Percentiles rank a stretch among this genome's conserved stretches.
Evolutionary conservation across 2,113 vertebrate genomes (phyloP).

Genomic region (Muntiacus reevesi): DNA sequence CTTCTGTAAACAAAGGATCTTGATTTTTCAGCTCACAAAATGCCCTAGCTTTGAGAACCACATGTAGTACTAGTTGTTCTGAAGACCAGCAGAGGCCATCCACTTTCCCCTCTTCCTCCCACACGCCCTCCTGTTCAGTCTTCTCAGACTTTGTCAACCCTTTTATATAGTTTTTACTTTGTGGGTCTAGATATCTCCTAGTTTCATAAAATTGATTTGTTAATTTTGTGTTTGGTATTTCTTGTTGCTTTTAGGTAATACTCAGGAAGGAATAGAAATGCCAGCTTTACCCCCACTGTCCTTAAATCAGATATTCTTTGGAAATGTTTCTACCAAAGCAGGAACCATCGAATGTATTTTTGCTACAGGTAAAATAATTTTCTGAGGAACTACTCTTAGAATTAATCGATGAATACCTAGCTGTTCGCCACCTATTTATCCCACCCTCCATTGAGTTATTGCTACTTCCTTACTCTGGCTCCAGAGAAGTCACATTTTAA

Average conservation of each 20-base stretch:
- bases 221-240: not conserved
- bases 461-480: not conserved
- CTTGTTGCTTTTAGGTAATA: not conserved
- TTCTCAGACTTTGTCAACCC: not conserved
- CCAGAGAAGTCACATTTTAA: not conserved
- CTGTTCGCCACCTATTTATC: not conserved
- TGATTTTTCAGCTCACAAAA: not conserved
- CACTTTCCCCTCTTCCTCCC: not conserved
- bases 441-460: not conserved
- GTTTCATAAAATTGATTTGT: not conserved
- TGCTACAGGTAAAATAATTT: not conserved
- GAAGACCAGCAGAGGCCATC: rapidly evolving
- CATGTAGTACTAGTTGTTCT: rapidly evolving
- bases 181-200: not conserved
- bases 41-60: not conserved
- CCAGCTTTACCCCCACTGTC: not conserved
- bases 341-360: not conserved
- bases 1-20: not conserved
- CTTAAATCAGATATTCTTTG: not conserved
- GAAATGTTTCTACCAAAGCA: not conserved
- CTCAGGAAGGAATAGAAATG: not conserved
- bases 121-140: not conserved
- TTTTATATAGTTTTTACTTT: not conserved
- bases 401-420: not conserved
- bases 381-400: not conserved